A percentile compares a stretch with the other conserved stretches of the same genome.
These are phyloP conservation scores for Drosophila ezoana DNA, from an alignment of 2,888 invertebrate genomes.

Conservation along the genomic window DNA sequence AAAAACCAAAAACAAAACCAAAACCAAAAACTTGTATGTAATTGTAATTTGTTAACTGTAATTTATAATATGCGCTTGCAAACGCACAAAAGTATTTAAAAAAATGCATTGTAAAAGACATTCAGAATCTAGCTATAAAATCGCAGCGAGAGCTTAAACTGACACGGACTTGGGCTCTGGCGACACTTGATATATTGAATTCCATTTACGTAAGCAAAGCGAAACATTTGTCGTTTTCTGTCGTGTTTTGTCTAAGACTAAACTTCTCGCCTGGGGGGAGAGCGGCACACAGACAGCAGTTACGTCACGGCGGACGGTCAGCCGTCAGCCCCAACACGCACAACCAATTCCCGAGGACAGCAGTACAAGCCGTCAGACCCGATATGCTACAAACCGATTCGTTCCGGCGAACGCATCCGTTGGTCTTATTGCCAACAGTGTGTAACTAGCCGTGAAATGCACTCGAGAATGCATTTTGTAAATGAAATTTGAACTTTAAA, in stretches of 20 bases:
- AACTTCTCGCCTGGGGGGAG: constrained; percentile 51
- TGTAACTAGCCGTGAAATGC: constrained; percentile 73
- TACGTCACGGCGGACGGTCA: constrained; percentile 50
- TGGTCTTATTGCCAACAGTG: constrained; percentile 50
- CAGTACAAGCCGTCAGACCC: constrained; percentile 50
- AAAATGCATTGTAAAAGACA: constrained; percentile 62
- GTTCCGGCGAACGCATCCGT: constrained; percentile 66
- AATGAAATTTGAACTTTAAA: constrained; percentile 76
- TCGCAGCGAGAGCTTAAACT: constrained; percentile 48
- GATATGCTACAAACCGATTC: constrained; percentile 51
- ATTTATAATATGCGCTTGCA: constrained; percentile 40
- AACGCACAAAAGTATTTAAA: constrained; percentile 32
- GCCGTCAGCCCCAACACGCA: constrained; percentile 56
- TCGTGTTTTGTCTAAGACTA: constrained; percentile 54
- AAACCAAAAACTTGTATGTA: constrained; percentile 35
- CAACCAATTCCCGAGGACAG: constrained; percentile 52
- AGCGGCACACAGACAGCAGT: constrained; percentile 46
- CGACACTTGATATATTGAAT: constrained; percentile 37
- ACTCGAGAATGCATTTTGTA: constrained; percentile 77
- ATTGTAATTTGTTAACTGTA: constrained; percentile 49
- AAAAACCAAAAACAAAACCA: constrained; percentile 34
- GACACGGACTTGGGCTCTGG: constrained; percentile 36
- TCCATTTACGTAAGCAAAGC: constrained; percentile 29
- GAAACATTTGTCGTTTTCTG: constrained; percentile 43
- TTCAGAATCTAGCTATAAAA: constrained; percentile 57